Conservation (phyloP, 2,888 invertebrate species). For the Hypena proboscidalis region DNA sequence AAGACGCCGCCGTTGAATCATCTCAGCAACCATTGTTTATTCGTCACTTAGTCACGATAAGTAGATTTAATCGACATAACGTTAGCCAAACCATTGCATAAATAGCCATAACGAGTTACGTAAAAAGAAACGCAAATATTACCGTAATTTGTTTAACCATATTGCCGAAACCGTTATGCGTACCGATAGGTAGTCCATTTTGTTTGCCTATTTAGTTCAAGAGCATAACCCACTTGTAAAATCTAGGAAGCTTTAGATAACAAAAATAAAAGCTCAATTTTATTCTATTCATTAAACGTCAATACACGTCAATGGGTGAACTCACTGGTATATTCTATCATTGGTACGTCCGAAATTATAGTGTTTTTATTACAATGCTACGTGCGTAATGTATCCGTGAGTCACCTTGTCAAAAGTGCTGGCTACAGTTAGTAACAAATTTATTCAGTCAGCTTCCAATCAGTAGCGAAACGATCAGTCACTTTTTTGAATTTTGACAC, state of each 20-base stretch:
- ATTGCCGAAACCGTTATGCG: conserved; percentile 45
- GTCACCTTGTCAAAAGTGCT: conserved; percentile 18
- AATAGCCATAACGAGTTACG: conserved; percentile 49
- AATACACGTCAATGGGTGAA: conserved; percentile 16
- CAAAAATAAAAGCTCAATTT: background rate
- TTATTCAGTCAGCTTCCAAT: background rate
- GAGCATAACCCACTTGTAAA: too few relatives aligned
- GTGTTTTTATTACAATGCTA: conserved; percentile 24
- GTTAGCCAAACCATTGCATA: conserved; percentile 33
- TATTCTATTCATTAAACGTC: conserved; percentile 12
- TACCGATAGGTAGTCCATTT: conserved; percentile 38
- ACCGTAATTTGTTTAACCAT: conserved; percentile 50
- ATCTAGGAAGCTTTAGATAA: background rate
- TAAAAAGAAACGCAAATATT: conserved; percentile 61
- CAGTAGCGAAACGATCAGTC: conserved; percentile 22
- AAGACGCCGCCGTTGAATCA: conserved; percentile 57
- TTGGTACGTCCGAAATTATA: conserved; percentile 18
- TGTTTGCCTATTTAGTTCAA: too few relatives aligned
- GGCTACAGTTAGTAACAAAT: conserved; percentile 26
- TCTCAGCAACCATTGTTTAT: conserved; percentile 54
- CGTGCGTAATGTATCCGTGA: conserved; percentile 29
- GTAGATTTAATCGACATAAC: conserved; percentile 27
- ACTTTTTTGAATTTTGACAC: conserved; percentile 23
- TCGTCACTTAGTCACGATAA: conserved; percentile 56
- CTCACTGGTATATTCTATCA: conserved; percentile 13